Base-by-base conservation (phyloP, 1,140 invertebrate species). In the Linepithema humile region DNA sequence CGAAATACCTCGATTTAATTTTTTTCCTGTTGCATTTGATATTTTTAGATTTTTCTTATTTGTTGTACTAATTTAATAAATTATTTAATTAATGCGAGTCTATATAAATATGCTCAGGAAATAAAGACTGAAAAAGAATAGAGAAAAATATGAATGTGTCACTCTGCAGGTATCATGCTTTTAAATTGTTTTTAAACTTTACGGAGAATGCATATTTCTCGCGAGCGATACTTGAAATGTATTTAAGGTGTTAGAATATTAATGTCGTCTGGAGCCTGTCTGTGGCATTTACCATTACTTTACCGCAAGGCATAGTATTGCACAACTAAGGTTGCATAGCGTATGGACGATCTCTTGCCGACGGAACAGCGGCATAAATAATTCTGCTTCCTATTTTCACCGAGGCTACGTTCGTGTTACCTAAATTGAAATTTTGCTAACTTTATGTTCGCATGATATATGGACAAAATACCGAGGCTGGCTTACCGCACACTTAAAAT, bases 381-480 rank as follows among this genome's bases (percentile, higher is more conserved):
- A 80, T 80, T 80, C 75, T 12, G 75, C 64, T 57, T 80, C 64
- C 50, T 70, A 80, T 80, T 80, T 80, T 80, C 48, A 15, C 32
- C 35, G 48, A 26, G 64, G 50, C 64, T 69, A 23, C 75, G 64
- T 55, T 55, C 75, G n/a, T 35, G 64, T 77, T 80, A 43, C 35
- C 75, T 38, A 80, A 80, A 80, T 80, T 80, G 75, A 69, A 80
- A 80, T 80, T 80, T 80, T 55, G 48, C 75, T 40, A 80, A 80
- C 75, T 80, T 70, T 80, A 70, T 55, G 75, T 26, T 20, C 23
- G 48, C 50, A 48, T 70, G 75, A 80, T 80, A 40, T 80, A 80
- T 65, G 57, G 35, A 17, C 48, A 55, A 69, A 70, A 80, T 70
- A 43, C 17, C 26, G 17, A 45, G 12, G 48, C 62, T 53, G 48